Conservation (phyloP, 2,113 vertebrate genomes). For the Anser brachyrhynchus region DNA sequence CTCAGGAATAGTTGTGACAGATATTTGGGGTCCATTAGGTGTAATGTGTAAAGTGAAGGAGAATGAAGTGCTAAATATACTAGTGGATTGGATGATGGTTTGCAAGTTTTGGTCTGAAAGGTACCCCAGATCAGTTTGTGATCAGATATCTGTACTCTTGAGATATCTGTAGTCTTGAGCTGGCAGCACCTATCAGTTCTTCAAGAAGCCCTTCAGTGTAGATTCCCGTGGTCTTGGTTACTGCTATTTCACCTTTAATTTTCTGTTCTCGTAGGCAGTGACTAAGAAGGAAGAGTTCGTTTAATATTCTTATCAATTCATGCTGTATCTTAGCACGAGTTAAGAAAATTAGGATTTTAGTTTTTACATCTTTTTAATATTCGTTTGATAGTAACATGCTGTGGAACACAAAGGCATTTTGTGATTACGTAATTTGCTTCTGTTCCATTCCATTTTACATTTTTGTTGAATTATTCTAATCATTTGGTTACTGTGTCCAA, state of each 20-base stretch:
- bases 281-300: neutral
- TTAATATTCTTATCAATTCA: neutral
- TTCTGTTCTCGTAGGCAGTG: neutral
- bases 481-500: neutral
- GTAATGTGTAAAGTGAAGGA: neutral
- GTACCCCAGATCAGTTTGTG: neutral
- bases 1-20: neutral
- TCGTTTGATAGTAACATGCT: neutral
- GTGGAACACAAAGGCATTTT: neutral
- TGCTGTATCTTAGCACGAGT: neutral
- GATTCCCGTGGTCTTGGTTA: neutral
- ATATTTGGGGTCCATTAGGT: neutral
- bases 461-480: neutral
- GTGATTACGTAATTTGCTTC: neutral
- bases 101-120: neutral
- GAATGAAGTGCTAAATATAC: neutral
- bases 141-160: neutral
- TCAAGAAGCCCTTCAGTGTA: neutral
- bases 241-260: neutral
- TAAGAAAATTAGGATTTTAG: neutral
- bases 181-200: neutral
- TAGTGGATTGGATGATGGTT: neutral
- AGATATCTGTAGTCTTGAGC: neutral
- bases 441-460: neutral
- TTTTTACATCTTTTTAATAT: neutral